Conservation (phyloP, 2,797 vertebrate genomes). For the Oreonectes daqikongensis region DNA sequence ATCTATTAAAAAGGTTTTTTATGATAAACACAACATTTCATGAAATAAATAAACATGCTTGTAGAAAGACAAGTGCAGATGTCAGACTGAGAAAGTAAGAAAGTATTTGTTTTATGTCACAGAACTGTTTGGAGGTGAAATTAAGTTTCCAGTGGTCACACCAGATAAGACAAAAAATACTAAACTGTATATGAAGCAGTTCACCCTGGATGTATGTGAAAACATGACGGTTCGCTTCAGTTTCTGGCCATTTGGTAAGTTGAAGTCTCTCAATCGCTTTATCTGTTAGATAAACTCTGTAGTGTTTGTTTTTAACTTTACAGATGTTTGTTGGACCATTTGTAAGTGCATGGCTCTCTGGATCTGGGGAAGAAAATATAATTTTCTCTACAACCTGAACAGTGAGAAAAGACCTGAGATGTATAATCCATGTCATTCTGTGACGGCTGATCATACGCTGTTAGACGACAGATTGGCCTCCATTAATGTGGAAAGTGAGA, state of each 20-base stretch:
- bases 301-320: background rate
- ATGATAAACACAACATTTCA: too few species aligned
- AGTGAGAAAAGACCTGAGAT: background rate
- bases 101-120: background rate
- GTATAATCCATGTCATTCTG: background rate
- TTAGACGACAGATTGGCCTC: background rate
- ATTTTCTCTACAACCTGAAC: background rate
- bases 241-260: background rate
- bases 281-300: too few species aligned
- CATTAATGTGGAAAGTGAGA: background rate
- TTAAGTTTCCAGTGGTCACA: background rate
- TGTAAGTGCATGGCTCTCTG: background rate
- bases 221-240: accelerated
- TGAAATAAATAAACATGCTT: too few species aligned
- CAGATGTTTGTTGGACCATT: background rate
- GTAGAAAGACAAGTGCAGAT: too few species aligned
- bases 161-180: background rate
- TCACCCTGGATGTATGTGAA: background rate
- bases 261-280: background rate
- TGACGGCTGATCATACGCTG: background rate
- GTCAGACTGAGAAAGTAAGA: background rate
- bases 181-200: background rate
- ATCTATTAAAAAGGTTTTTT: too few species aligned
- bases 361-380: slow-evolving; percentile 14
- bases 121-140: background rate